Base-by-base conservation (phyloP, 2,113 vertebrate species). In the Podarcis raffonei region DNA sequence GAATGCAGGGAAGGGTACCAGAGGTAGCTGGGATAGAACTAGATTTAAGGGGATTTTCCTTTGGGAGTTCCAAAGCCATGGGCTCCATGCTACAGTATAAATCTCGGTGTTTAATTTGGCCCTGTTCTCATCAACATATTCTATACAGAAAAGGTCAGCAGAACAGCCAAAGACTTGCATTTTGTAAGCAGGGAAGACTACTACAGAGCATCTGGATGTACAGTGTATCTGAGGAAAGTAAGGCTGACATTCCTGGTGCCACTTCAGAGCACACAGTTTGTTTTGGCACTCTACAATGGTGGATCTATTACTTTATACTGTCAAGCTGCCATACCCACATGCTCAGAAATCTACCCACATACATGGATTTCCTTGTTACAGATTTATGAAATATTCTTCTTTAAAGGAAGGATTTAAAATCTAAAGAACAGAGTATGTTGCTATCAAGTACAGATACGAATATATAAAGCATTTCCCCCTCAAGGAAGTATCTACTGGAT, bases 311-410 rank as follows among this genome's bases (percentile, higher is more conserved):
- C 91, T 92, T 92, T 84, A 86, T 92, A 88, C 39, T 96, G 93
- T 95, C 93, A 95, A 90, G 75, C 53, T 95, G 94, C 94, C 95
- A 96, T 95, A 95, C 91, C 94, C 92, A 93, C 92, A 95, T 91
- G 90, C 66, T 88, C 91, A 12, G 88, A 93, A 86, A 91, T 85
- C 91, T 93, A 94, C 92, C 86, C 87, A 9, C 93, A 95, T 93
- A 93, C 90, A 93, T 23, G 80, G 87, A 87, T 90, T 89, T 95
- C 90, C 89, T 90, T 93, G 68, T 89, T 92, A 87, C 37, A 90
- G 84, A 87, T 95, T 95, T 93, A 94, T 53, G 89, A 89, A 94
- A 91, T 79, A 32, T 39, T 93, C 59, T 78, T 92, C 91, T 87
- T 25, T 90, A 88, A 93, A 90, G 62, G 32, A 11, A 91, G 42